Percentiles rank a stretch among this genome's conserved stretches.
Conservation (phyloP, 2,113 vertebrate genomes). For the Lagopus leucura region DNA sequence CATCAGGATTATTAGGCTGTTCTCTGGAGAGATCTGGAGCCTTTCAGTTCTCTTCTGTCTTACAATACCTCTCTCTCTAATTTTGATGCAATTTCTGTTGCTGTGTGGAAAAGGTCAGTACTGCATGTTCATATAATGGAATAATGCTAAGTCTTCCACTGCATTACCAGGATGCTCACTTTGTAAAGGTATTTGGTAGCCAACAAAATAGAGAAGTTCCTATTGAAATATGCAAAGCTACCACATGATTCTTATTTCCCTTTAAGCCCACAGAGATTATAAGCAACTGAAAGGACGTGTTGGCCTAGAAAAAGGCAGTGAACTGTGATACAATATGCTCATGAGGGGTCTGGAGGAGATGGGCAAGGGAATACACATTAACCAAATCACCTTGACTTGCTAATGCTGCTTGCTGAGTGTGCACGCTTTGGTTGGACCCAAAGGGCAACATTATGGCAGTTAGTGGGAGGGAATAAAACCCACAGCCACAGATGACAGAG, state of each 20-base stretch:
- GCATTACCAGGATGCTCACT: neutral
- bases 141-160: neutral
- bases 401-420: neutral
- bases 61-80: neutral
- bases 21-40: neutral
- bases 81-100: neutral
- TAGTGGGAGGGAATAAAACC: neutral
- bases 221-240: neutral
- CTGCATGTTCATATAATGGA: neutral
- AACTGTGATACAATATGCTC: neutral
- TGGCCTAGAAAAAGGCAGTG: neutral
- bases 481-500: rapidly evolving
- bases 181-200: neutral
- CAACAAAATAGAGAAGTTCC: neutral
- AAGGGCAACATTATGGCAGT: neutral
- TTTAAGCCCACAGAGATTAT: neutral
- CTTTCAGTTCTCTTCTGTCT: neutral
- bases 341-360: neutral
- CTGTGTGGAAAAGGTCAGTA: neutral
- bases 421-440: neutral
- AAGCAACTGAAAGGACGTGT: neutral
- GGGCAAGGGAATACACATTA: neutral
- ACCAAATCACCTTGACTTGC: neutral
- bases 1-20: neutral
- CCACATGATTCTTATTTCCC: neutral